A percentile compares a stretch with the other conserved stretches of the same genome.
Conservation (phyloP, 2,113 vertebrate genomes). For the Heliornis fulica region DNA sequence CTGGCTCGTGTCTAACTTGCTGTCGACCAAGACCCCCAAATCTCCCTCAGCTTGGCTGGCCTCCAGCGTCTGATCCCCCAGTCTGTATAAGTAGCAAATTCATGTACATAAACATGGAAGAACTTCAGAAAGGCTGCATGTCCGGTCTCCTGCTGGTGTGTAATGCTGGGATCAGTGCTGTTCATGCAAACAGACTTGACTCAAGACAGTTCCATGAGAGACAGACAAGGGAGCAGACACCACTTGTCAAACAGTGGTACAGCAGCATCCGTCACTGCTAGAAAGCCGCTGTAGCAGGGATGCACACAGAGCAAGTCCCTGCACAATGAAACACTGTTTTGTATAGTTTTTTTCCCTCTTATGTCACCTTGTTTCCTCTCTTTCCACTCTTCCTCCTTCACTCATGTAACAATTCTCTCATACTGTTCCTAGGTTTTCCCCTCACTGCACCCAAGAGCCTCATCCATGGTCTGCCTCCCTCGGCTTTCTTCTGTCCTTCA, state of each 20-base stretch:
- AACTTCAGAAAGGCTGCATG: not conserved
- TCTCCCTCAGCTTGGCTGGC: too few species aligned
- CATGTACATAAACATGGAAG: not conserved
- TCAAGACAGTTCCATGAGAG: not conserved
- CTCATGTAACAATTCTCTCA: not conserved
- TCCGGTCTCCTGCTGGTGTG: not conserved
- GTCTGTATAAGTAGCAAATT: too few species aligned
- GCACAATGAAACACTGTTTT: not conserved
- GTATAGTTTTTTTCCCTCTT: not conserved
- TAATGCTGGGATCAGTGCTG: not conserved
- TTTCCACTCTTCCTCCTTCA: not conserved
- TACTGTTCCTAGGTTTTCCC: not conserved
- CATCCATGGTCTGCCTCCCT: not conserved
- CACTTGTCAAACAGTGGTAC: not conserved
- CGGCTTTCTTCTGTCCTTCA: not conserved
- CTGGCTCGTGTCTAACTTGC: too few species aligned
- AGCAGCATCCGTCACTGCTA: fast-evolving
- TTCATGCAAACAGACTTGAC: not conserved
- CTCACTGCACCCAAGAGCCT: not conserved
- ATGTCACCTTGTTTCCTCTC: not conserved
- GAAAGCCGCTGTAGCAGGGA: not conserved
- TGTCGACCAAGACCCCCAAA: too few species aligned
- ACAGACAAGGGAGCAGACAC: not conserved
- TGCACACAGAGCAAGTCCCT: not conserved
- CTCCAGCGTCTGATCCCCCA: too few species aligned